Evolutionary conservation across 92 coral and sea anemone genomes (phyloP).

Genomic region (Pocillopora grandis): DNA sequence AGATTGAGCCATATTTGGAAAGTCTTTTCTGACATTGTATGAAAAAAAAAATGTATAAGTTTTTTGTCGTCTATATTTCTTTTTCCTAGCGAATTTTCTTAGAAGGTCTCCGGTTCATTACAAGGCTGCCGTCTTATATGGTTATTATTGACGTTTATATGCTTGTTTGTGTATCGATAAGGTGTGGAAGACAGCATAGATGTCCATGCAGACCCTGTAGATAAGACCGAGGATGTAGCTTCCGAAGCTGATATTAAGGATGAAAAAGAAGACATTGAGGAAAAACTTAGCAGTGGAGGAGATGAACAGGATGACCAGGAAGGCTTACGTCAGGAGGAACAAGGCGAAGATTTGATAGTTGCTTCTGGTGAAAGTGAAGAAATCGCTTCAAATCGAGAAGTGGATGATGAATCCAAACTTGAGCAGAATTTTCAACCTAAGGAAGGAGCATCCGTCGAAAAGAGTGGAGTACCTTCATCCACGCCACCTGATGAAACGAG

Average conservation of each 20-base stretch:
- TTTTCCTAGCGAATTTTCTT: too few relatives aligned
- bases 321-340: background rate
- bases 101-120: too few relatives aligned
- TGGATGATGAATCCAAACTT: background rate
- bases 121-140: too few relatives aligned
- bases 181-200: conserved; percentile 34
- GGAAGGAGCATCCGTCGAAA: background rate
- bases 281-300: background rate
- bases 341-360: background rate
- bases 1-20: too few relatives aligned
- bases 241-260: background rate
- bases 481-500: background rate
- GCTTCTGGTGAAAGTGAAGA: background rate
- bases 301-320: conserved; percentile 10
- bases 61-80: too few relatives aligned
- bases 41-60: too few relatives aligned
- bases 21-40: too few relatives aligned
- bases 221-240: background rate
- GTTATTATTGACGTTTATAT: too few relatives aligned
- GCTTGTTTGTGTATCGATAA: background rate
- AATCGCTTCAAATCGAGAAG: conserved; percentile 17
- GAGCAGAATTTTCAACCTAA: background rate
- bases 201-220: background rate
- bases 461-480: background rate
- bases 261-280: conserved; percentile 9